Conservation (phyloP, 2,888 invertebrate species). For the Eupithecia centaureata region DNA sequence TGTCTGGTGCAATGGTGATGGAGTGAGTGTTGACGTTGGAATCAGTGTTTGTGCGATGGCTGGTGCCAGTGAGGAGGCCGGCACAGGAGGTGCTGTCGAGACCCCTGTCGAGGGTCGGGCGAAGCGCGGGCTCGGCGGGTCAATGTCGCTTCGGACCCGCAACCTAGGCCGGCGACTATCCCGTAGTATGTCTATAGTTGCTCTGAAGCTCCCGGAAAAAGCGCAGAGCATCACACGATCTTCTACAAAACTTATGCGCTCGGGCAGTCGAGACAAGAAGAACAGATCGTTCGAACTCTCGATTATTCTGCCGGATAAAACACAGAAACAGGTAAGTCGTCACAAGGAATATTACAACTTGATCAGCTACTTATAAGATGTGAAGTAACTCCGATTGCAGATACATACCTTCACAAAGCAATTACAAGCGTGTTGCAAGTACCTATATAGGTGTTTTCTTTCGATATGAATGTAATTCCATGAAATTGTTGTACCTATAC, state of each 20-base stretch:
- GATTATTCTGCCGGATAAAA: slow-evolving; percentile 86
- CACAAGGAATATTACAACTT: slow-evolving; percentile 12
- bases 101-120: slow-evolving; percentile 54
- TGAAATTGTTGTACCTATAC: not conserved
- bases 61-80: slow-evolving; percentile 73
- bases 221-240: slow-evolving; percentile 85
- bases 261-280: slow-evolving; percentile 84
- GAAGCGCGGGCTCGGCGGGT: slow-evolving; percentile 75
- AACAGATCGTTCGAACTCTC: slow-evolving; percentile 85
- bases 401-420: not conserved
- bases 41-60: slow-evolving; percentile 71
- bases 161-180: slow-evolving; percentile 81
- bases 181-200: slow-evolving; percentile 83
- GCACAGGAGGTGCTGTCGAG: slow-evolving; percentile 58
- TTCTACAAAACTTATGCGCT: slow-evolving; percentile 83
- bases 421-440: no score
- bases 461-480: not conserved
- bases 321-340: slow-evolving; percentile 84
- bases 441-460: no score
- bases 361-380: slow-evolving; percentile 8
- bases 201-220: slow-evolving; percentile 82
- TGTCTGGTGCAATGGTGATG: slow-evolving; percentile 62
- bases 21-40: slow-evolving; percentile 72
- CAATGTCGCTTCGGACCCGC: slow-evolving; percentile 78
- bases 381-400: slow-evolving; percentile 5